Evolutionary conservation across 2,888 invertebrate genomes (phyloP).

Genomic region (Amphimallon solstitiale): DNA sequence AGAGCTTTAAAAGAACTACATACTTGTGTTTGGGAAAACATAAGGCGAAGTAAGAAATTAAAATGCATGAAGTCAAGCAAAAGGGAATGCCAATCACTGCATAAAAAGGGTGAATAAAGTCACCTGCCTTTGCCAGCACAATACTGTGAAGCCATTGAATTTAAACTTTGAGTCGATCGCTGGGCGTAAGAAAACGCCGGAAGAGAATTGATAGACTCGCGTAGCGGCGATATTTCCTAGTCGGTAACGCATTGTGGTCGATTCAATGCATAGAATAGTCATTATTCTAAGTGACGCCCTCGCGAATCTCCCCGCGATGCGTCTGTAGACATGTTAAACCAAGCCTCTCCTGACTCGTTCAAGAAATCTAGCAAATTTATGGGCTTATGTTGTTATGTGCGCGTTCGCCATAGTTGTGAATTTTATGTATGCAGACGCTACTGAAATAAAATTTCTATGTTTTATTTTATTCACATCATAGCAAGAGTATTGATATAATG

Average conservation of each 20-base stretch:
- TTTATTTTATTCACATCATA: background rate
- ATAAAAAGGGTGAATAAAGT: too few species aligned
- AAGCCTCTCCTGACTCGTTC: background rate
- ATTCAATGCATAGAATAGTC: conserved; percentile 57
- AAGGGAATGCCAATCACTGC: too few species aligned
- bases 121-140: background rate
- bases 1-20: too few species aligned
- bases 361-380: background rate
- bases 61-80: too few species aligned
- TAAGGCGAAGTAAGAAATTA: too few species aligned
- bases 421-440: background rate
- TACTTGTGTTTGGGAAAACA: too few species aligned
- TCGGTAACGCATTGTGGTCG: conserved; percentile 54
- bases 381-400: background rate
- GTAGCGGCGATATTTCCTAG: conserved; percentile 52
- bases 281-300: conserved; percentile 51
- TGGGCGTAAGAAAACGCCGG: conserved; percentile 17
- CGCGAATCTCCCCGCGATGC: conserved; percentile 3
- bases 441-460: background rate
- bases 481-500: too few species aligned
- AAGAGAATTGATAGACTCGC: conserved; percentile 24
- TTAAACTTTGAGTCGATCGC: conserved; percentile 6
- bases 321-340: conserved; percentile 9
- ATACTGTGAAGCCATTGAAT: conserved; percentile 16
- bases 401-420: background rate